Evolutionary conservation across 1,140 invertebrate species (phyloP).

Genomic region (Magallana angulata): DNA sequence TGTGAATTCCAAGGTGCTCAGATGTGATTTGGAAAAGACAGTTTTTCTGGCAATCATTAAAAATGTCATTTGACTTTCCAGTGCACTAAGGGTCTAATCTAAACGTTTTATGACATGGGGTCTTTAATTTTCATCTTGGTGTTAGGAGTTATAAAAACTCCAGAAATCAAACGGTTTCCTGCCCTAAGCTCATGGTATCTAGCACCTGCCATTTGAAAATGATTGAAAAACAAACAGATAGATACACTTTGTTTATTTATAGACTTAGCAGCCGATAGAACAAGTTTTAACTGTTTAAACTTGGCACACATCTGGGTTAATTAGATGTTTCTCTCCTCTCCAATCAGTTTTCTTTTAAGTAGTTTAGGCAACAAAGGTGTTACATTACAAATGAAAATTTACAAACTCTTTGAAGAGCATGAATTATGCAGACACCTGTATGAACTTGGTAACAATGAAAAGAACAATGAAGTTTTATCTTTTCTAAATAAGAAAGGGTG

Average conservation of each 20-base stretch:
- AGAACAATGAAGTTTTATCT: neutral
- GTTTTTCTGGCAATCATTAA: neutral
- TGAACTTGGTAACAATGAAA: too few relatives aligned
- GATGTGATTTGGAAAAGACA: neutral
- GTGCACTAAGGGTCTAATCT: neutral
- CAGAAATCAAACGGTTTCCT: neutral
- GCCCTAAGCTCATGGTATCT: neutral
- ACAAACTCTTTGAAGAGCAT: slow-evolving; percentile 24
- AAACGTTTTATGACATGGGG: neutral
- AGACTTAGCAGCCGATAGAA: neutral
- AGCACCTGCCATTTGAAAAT: slow-evolving; percentile 4
- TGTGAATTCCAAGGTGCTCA: neutral
- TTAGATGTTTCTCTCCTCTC: slow-evolving; percentile 23
- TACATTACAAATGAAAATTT: slow-evolving; percentile 14
- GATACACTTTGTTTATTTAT: slow-evolving; percentile 37
- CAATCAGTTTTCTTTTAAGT: neutral
- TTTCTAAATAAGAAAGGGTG: neutral
- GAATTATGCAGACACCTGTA: slow-evolving; percentile 18
- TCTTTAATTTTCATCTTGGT: slow-evolving; percentile 13
- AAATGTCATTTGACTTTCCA: neutral
- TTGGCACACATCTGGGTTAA: slow-evolving; percentile 1
- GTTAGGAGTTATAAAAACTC: slow-evolving; percentile 1
- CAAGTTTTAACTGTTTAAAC: slow-evolving; percentile 20
- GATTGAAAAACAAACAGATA: slow-evolving; percentile 29
- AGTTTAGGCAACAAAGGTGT: slow-evolving; percentile 3